Evolutionary conservation across 2,113 vertebrate genomes (phyloP).

Genomic region (human): GRCh38 chr13:98199501-98200000

Average conservation of each 20-base stretch:
- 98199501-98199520: neutral
- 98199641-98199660: neutral
- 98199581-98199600: neutral
- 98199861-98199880: neutral
- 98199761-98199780: fast-evolving
- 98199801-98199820: neutral
- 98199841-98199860: neutral
- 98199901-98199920: neutral
- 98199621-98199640: neutral
- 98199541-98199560: neutral
- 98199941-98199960: neutral
- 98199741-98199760: fast-evolving
- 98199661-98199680: neutral
- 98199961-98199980: neutral
- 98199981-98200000: neutral
- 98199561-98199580: too few species aligned
- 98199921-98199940: neutral
- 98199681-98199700: neutral
- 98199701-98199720: neutral
- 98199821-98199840: neutral
- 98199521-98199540: neutral
- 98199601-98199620: neutral
- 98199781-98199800: neutral
- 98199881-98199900: neutral
- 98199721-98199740: neutral